phyloP scores from a whole-genome alignment of 2,113 vertebrate species.

The Cryptotis parvus region DNA sequence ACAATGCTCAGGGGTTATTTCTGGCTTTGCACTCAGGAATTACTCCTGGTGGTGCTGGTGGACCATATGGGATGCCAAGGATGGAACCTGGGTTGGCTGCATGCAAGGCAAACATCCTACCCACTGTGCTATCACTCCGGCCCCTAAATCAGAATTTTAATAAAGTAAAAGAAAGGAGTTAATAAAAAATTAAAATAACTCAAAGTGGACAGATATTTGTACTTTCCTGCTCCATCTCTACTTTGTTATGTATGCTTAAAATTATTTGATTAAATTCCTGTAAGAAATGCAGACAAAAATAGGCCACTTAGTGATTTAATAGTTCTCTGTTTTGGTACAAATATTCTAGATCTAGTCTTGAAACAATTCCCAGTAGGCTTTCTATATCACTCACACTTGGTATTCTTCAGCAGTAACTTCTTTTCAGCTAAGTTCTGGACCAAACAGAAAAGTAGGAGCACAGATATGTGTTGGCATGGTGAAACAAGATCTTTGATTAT shows the following conservation, averaged over 20 bases:
- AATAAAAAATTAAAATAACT: not conserved
- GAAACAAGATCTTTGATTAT: not conserved
- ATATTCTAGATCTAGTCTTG: conserved; percentile 68
- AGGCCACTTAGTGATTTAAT: conserved; percentile 69
- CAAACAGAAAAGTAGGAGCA: not conserved
- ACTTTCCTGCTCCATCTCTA: not conserved
- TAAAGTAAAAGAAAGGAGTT: not conserved
- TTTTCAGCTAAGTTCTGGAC: not conserved
- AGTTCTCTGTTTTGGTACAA: conserved; percentile 69
- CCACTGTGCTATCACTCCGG: too few relatives aligned
- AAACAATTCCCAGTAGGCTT: conserved; percentile 32
- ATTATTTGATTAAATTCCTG: conserved; percentile 58
- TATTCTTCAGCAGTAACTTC: conserved; percentile 19
- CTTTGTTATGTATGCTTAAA: conserved; percentile 46
- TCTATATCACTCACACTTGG: conserved; percentile 1
- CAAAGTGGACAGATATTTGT: not conserved
- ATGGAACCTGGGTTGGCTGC: too few relatives aligned
- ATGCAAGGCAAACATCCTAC: too few relatives aligned
- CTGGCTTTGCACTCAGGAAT: too few relatives aligned
- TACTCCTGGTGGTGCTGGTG: too few relatives aligned
- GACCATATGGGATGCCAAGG: too few relatives aligned
- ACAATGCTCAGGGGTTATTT: too few relatives aligned
- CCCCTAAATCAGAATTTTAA: not conserved
- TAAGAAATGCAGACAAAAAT: conserved; percentile 63
- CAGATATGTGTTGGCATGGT: conserved; percentile 1